These are phyloP conservation scores for Rafetus swinhoei DNA, from an alignment of 2,113 vertebrate genomes.

Conservation along the genomic window DNA sequence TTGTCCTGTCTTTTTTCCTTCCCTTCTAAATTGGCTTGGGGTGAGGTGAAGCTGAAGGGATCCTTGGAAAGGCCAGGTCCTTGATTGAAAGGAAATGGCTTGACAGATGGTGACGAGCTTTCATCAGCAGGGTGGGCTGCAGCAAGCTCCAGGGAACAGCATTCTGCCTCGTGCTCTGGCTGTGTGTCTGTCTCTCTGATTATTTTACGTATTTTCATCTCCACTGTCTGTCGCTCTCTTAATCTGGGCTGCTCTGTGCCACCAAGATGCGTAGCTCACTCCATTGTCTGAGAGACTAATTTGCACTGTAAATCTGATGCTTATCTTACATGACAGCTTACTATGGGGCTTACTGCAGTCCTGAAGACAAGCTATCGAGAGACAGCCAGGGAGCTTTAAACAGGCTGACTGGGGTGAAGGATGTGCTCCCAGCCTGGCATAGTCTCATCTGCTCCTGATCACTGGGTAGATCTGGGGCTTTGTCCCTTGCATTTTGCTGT, in stretches of 20 bases:
- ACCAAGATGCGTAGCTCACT: constrained; percentile 71
- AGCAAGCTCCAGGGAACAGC: constrained; percentile 5
- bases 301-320: constrained; percentile 75
- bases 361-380: constrained; percentile 55
- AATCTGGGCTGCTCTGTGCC: constrained; percentile 63
- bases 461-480: background rate
- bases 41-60: constrained; percentile 55
- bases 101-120: constrained; percentile 37
- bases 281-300: constrained; percentile 75
- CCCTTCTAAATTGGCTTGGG: constrained; percentile 16
- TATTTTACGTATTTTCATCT: constrained; percentile 69
- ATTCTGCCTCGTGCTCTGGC: constrained; percentile 16
- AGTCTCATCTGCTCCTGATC: background rate
- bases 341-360: constrained; percentile 67
- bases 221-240: constrained; percentile 62
- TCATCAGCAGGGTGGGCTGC: constrained; percentile 3
- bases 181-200: constrained; percentile 60
- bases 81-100: constrained; percentile 28
- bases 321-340: constrained; percentile 77
- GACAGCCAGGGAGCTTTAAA: constrained; percentile 44
- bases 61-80: constrained; percentile 50
- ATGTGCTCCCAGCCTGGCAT: background rate
- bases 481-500: background rate
- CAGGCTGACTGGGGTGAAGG: constrained; percentile 6
- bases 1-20: background rate